These are phyloP conservation scores for Ennomos fuscantarius DNA, from an alignment of 2,888 invertebrate species.

Conservation along the genomic window DNA sequence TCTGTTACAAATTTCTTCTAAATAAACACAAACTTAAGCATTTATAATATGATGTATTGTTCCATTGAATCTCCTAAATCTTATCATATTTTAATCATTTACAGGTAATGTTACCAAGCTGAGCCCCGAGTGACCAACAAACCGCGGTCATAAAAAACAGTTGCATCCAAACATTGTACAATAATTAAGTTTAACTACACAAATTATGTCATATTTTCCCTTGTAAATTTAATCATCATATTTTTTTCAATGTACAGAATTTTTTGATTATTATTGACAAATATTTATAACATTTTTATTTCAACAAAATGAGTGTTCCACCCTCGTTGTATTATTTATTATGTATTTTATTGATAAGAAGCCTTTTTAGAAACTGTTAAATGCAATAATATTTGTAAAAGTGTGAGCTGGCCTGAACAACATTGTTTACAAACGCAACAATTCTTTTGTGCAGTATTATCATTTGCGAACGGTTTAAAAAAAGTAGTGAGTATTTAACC, in stretches of 20 bases:
- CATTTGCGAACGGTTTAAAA: conserved; percentile 54
- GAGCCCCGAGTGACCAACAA: conserved; percentile 50
- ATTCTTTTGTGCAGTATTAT: conserved; percentile 70
- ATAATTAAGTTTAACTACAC: conserved; percentile 49
- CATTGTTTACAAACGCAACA: conserved; percentile 48
- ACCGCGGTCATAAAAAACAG: conserved; percentile 56
- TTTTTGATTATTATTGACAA: conserved; percentile 46
- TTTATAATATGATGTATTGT: too few species aligned
- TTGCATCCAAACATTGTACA: conserved; percentile 59
- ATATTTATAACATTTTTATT: conserved; percentile 37
- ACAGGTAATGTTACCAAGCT: conserved; percentile 67
- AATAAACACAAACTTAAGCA: too few species aligned
- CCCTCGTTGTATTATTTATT: conserved; percentile 45
- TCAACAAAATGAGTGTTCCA: conserved; percentile 34
- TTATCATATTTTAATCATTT: conserved; percentile 32
- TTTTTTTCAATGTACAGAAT: conserved; percentile 58
- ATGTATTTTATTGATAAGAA: conserved; percentile 47
- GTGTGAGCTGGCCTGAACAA: conserved; percentile 32
- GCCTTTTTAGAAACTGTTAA: conserved; percentile 51
- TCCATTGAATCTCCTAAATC: too few species aligned
- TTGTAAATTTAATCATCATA: conserved; percentile 41
- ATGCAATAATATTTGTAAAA: conserved; percentile 33
- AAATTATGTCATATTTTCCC: conserved; percentile 31
- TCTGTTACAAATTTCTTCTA: too few species aligned
- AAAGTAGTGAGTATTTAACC: conserved; percentile 43